Evolutionary conservation across 2,797 vertebrate genomes (phyloP), one percentile per base, ranked within the genome.

Genomic region (Neopelma chrysocephalum): DNA sequence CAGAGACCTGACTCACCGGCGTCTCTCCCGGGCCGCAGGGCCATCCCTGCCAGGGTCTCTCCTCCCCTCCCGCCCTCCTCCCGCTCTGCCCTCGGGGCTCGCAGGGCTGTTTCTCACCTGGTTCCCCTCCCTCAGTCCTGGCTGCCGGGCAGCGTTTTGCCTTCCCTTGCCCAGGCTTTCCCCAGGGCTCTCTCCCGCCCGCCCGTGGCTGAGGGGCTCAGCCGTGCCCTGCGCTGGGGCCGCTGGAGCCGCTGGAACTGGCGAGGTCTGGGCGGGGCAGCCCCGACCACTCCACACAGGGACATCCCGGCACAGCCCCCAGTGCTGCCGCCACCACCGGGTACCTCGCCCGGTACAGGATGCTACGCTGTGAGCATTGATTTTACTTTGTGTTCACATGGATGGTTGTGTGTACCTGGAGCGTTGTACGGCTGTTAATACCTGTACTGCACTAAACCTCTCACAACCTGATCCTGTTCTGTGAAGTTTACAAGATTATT

Each of bases 281-380:
- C 11, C 3, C 57, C 1, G 56, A 15, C 3, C 6, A 23, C 26
- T 7, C 36, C 58, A 29, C 57, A 5, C 25, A 10, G 18, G 38
- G 58, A 10, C 18, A 47, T 2, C 3, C 48, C 5, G 14, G 36
- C 17, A 43, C 19, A 4, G 34, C 2, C 22, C 16, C 12, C 11
- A 1, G 48, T 5, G 6, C 27, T 27, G 62, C 40, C 3, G 3
- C 4, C 25, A 1, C 6, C 17, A 0, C 13, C 8, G 16, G 34
- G 31, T 31, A 10, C 12, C 32, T n/a, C 3, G 3, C 2, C 15
- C 19, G 1, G 4, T 0, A 1, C 9, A 21, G 12, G 13, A 18
- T 22, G 4, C 36, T 29, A 36, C 5, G 7, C 36, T 29, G 64
- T 7, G 25, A n/a, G 8, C 11, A 13, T n/a, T 51, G 21, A 2